Evolutionary conservation across 2,113 vertebrate genomes (phyloP), one percentile per base, ranked within the genome.

Genomic region (Anhinga rufa): DNA sequence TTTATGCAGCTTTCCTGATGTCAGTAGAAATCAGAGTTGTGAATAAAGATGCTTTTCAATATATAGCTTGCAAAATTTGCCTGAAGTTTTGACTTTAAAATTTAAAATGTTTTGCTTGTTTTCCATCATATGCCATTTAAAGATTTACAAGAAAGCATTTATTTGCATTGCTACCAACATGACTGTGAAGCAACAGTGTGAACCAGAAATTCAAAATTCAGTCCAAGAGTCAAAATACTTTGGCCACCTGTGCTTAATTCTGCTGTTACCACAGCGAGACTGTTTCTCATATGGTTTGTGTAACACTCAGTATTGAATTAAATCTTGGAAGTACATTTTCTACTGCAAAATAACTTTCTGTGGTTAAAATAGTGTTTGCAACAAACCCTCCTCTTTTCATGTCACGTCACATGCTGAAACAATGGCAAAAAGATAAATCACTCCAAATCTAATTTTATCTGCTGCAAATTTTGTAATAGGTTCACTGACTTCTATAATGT

Each of bases 291-390:
- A 70, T 78, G 66, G 70, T 95, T 83, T 71, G 65, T 91, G 68
- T 86, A 86, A 82, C 52, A 58, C n/a, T 85, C 46, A 46, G 70
- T 82, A 92, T 64, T 82, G 51, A 95, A 92, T 94, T 95, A 94
- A 95, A 75, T 90, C 84, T 95, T 95, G 76, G 89, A 86, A 97
- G 88, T 80, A 86, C 78, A 91, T 95, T 78, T 88, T 88, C 89
- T 92, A 29, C 90, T 93, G 87, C 70, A 92, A 93, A 95, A 83
- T 48, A 91, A 25, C 29, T 78, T 86, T 81, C 70, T 88, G 68
- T 88, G 82, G 91, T 92, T 90, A 84, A 92, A 96, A 84, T 40
- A 66, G 22, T 88, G 48, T 69, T 95, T 92, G 81, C 75, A 87
- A 77, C 16, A 91, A 85, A 96, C 28, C n/a, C 77, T 82, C 60